A percentile compares a stretch with the other conserved stretches of the same genome.
Evolutionary conservation across 53 echinoderm and acorn worm species (phyloP).

Genomic region (Apostichopus leukothele): DNA sequence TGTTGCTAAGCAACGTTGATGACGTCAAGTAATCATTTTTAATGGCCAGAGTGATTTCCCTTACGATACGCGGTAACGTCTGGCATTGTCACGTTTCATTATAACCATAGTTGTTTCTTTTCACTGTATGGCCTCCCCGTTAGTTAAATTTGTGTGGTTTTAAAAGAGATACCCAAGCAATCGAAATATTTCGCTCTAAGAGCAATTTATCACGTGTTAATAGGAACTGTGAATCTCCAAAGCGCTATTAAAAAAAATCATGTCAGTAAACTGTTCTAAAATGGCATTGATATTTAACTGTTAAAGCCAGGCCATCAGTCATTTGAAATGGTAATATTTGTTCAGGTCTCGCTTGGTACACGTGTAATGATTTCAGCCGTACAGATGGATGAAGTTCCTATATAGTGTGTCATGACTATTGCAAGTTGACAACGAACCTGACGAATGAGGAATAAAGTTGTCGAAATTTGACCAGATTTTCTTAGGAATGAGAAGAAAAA

Average conservation of each 20-base stretch:
- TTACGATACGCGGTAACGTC: neutral
- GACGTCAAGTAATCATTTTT: neutral
- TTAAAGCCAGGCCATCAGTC: neutral
- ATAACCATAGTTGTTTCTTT: neutral
- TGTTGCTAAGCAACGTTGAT: neutral
- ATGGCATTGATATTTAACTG: neutral
- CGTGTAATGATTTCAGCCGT: neutral
- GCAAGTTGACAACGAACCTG: no score
- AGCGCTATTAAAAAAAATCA: neutral
- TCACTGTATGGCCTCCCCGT: neutral
- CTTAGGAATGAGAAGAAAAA: no score
- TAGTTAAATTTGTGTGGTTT: neutral
- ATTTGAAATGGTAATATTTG: neutral
- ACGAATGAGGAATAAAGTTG: no score
- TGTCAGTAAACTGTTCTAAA: neutral
- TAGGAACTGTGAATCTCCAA: neutral
- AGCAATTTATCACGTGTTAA: constrained; percentile 7
- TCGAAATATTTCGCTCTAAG: neutral
- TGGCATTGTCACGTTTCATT: neutral
- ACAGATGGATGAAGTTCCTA: neutral
- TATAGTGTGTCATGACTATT: no score
- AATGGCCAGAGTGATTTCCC: neutral
- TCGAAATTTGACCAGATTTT: no score
- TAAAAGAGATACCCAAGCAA: neutral
- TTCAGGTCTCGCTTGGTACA: neutral